These are phyloP conservation scores for Tetragonisca angustula DNA, from an alignment of 2,888 invertebrate genomes.

Conservation along the genomic window DNA sequence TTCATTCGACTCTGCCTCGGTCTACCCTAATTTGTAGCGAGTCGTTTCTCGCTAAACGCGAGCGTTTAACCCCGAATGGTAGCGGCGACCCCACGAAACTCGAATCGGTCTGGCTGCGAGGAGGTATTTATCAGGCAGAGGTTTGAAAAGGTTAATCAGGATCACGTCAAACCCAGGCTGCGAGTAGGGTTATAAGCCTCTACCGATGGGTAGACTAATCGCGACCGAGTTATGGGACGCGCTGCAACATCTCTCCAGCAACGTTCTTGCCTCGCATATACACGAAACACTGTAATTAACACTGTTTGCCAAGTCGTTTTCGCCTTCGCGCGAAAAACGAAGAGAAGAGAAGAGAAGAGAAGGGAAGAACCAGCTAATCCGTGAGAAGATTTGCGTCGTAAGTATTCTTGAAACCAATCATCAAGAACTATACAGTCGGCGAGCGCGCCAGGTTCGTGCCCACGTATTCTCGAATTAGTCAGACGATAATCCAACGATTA, in stretches of 20 bases:
- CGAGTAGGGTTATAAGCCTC: background rate
- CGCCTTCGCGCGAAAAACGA: background rate
- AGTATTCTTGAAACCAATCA: slow-evolving; percentile 42
- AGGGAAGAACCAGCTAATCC: slow-evolving; percentile 6
- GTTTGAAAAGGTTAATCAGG: slow-evolving; percentile 43
- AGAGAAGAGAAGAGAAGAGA: background rate
- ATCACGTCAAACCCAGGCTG: slow-evolving; percentile 21
- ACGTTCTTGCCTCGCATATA: background rate
- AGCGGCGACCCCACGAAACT: background rate
- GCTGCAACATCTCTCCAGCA: background rate
- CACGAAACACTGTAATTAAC: slow-evolving; percentile 24
- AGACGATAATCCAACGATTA: slow-evolving; percentile 36
- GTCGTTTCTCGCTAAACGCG: background rate
- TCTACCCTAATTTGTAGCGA: background rate
- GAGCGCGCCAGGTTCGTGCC: slow-evolving; percentile 28
- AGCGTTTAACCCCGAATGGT: background rate
- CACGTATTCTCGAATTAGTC: slow-evolving; percentile 44
- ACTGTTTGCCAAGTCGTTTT: background rate
- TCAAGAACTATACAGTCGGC: slow-evolving; percentile 28
- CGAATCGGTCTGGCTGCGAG: background rate
- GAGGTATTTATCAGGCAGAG: slow-evolving; percentile 26
- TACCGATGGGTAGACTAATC: slow-evolving; percentile 21
- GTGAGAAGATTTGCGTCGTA: slow-evolving; percentile 22
- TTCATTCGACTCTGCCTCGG: too few species aligned
- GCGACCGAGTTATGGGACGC: slow-evolving; percentile 21